These are phyloP conservation scores for Formica aserva DNA, from an alignment of 2,888 invertebrate species.

Conservation along the genomic window DNA sequence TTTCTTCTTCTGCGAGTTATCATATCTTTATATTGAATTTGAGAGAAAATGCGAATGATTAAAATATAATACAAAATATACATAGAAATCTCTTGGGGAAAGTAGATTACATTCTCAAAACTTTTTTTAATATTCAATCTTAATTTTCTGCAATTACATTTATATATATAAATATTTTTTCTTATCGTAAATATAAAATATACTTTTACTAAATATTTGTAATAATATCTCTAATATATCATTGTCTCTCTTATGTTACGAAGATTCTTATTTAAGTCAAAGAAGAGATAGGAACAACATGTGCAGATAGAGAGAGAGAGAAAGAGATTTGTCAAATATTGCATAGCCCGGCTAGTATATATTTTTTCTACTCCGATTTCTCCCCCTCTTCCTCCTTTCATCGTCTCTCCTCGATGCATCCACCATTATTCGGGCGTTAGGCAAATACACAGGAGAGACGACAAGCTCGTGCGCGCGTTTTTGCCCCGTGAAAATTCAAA, in stretches of 20 bases:
- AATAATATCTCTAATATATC: neutral
- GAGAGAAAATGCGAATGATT: neutral
- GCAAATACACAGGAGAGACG: slow-evolving; percentile 82
- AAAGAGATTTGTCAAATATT: slow-evolving; percentile 2
- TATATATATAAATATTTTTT: neutral
- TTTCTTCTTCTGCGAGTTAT: neutral
- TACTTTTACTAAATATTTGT: neutral
- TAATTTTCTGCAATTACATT: neutral
- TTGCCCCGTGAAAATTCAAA: slow-evolving; percentile 84
- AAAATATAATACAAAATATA: neutral
- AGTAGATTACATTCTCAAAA: neutral
- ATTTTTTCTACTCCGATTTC: slow-evolving; percentile 63
- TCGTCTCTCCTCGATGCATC: slow-evolving; percentile 73
- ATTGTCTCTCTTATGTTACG: neutral
- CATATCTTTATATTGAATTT: neutral
- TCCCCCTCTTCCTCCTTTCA: slow-evolving; percentile 64
- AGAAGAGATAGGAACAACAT: slow-evolving; percentile 10
- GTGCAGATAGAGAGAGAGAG: neutral
- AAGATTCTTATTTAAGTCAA: neutral
- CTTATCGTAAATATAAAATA: neutral
- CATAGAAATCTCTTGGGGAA: neutral
- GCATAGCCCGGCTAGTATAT: slow-evolving; percentile 45
- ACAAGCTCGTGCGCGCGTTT: slow-evolving; percentile 80
- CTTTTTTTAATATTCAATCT: neutral
- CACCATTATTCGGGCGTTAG: slow-evolving; percentile 84